Evolutionary conservation across 2,113 vertebrate genomes (phyloP).

Genomic region (Sinocyclocheilus grahami): DNA sequence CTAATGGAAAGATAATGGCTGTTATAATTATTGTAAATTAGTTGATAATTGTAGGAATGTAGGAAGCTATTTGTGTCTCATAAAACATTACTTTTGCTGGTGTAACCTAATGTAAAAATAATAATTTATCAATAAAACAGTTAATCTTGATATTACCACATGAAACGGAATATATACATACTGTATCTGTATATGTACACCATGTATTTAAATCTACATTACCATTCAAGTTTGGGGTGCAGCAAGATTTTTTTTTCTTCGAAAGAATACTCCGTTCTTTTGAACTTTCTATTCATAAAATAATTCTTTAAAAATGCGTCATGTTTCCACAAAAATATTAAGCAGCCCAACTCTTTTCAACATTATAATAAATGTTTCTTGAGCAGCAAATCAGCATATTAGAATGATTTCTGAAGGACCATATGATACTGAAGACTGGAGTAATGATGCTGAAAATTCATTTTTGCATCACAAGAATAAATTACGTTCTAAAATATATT

Average conservation of each 20-base stretch:
- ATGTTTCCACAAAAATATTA: too few species aligned
- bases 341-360: neutral
- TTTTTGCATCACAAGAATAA: neutral
- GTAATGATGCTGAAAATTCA: neutral
- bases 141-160: neutral
- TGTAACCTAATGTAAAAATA: neutral
- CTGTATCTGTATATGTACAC: neutral
- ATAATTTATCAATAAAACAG: neutral
- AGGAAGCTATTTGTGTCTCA: neutral
- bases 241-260: neutral
- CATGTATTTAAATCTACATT: neutral
- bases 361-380: neutral
- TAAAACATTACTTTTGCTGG: neutral
- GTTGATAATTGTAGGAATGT: slow-evolving; percentile 13
- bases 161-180: neutral
- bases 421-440: neutral
- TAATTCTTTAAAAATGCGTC: neutral
- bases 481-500: neutral
- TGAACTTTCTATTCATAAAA: neutral
- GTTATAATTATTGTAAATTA: slow-evolving; percentile 28
- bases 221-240: neutral
- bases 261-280: neutral
- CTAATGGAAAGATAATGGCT: slow-evolving; percentile 50
- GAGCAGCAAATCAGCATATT: neutral
- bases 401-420: neutral